Evolutionary conservation across 2,113 vertebrate species (phyloP), one percentile per base, ranked within the genome.

Genomic region (Eubucco bourcierii): DNA sequence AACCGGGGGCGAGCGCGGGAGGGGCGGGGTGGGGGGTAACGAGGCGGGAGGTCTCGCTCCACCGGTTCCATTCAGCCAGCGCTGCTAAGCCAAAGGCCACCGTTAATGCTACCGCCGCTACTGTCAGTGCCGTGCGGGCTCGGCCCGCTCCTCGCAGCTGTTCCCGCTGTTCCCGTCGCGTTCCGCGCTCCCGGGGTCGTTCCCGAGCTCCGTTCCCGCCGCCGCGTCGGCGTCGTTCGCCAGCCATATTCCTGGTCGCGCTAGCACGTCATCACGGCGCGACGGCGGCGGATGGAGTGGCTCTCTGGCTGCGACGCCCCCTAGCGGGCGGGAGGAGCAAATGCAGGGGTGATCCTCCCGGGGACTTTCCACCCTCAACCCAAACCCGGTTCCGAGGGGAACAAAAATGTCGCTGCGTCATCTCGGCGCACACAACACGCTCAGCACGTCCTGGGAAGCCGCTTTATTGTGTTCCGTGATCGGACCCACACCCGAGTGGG

Each of bases 1-100:
- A 98, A 52, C 98, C 97, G 21, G 97, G 89, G 12, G 98, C 94
- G 6, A 99, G 94, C 50, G 98, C 97, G 8, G 87, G 94, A 10
- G 97, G 96, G 1, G 99, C 98, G 0, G 98, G 96, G 94, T 99
- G 99, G 15, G 98, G 97, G 5, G 98, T 98, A 66, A 98, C 95
- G 10, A 98, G 98, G 31, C 98, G 97, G 80, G 97, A 96, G 21
- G 97, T 97, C 64, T 98, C 97, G 31, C 94, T 92, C 90, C 98
- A 98, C 9, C 97, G 97, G 78, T 98, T 97, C 95, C 98, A 98
- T 19, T 98, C 98, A 53, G 97, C 98, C 97, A 93, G 98, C 37
- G 31, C 84, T 71, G 33, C 84, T 46, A 27, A 33, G 61, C n/a
- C 88, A 25, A 68, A 6, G 19, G 44, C 52, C 24, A 19, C 61